Evolutionary conservation across 2,888 invertebrate species (phyloP).

Genomic region (Oxycera nigricornis): DNA sequence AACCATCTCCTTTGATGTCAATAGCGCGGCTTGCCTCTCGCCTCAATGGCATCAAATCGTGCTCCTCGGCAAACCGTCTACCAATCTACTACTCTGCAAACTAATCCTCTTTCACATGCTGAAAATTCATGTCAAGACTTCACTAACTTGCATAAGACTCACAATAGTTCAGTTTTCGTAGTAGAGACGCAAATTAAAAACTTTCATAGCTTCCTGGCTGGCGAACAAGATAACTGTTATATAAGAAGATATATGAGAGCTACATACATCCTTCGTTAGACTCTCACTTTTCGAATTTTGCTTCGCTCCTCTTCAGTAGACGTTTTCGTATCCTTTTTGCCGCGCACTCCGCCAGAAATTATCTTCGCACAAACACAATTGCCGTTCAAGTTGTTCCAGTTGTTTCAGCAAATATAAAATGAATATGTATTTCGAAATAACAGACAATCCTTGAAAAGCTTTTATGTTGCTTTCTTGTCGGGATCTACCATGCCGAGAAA

Average conservation of each 20-base stretch:
- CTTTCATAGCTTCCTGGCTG: not conserved
- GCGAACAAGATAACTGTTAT: not conserved
- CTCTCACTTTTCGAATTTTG: not conserved
- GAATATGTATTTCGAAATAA: conserved; percentile 10
- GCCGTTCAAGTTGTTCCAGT: conserved; percentile 8
- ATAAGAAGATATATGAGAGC: not conserved
- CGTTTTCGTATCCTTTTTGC: not conserved
- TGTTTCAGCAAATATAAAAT: conserved; percentile 28
- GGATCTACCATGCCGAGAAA: not conserved
- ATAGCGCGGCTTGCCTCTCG: no score
- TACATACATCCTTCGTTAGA: not conserved
- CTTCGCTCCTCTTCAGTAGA: not conserved
- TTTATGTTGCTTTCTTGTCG: not conserved
- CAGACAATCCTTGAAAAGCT: conserved; percentile 25
- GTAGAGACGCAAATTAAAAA: conserved; percentile 24
- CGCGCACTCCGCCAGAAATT: not conserved
- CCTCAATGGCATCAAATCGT: no score
- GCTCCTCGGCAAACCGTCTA: no score
- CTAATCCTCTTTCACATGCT: not conserved
- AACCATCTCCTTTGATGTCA: no score
- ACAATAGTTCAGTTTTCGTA: not conserved
- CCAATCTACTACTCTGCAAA: no score
- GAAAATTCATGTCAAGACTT: conserved; percentile 28
- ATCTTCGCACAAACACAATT: conserved; percentile 26
- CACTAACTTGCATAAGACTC: conserved; percentile 11